phyloP scores from a whole-genome alignment of 2,888 invertebrate species.

The Emmelina monodactyla region DNA sequence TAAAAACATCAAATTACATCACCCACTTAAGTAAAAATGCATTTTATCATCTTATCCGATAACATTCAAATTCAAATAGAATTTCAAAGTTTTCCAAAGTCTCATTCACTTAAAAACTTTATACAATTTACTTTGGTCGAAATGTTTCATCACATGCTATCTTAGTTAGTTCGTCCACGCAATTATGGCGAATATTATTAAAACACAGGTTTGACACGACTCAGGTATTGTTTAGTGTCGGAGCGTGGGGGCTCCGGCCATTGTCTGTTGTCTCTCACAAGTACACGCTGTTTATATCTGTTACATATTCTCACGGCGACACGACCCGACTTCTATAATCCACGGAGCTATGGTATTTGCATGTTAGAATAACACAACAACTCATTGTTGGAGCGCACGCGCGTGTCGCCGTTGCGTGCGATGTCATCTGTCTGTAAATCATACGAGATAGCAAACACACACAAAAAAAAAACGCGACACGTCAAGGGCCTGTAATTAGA shows the following conservation, averaged over 20 bases:
- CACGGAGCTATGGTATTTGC: slow-evolving; percentile 23
- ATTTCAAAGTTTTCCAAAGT: too few relatives aligned
- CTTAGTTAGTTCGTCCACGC: background rate
- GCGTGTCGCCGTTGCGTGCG: slow-evolving; percentile 24
- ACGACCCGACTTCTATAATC: slow-evolving; percentile 15
- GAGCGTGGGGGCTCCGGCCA: background rate
- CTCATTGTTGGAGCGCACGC: slow-evolving; percentile 31
- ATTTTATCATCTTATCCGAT: too few relatives aligned
- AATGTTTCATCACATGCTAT: background rate
- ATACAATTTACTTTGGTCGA: too few relatives aligned
- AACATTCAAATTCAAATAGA: too few relatives aligned
- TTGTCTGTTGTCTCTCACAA: background rate
- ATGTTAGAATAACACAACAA: slow-evolving; percentile 27
- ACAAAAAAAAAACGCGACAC: too few relatives aligned
- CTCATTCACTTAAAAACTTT: too few relatives aligned
- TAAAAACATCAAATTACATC: too few relatives aligned
- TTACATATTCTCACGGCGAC: slow-evolving; percentile 38
- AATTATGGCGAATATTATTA: background rate
- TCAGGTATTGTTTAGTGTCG: background rate
- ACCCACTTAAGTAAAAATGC: too few relatives aligned
- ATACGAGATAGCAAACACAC: too few relatives aligned
- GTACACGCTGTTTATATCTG: slow-evolving; percentile 6
- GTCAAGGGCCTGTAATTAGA: slow-evolving; percentile 8
- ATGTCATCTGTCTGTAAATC: slow-evolving; percentile 14
- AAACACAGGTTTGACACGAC: background rate